phyloP scores from a whole-genome alignment of 2,797 vertebrate species.

The Streptopelia turtur region DNA sequence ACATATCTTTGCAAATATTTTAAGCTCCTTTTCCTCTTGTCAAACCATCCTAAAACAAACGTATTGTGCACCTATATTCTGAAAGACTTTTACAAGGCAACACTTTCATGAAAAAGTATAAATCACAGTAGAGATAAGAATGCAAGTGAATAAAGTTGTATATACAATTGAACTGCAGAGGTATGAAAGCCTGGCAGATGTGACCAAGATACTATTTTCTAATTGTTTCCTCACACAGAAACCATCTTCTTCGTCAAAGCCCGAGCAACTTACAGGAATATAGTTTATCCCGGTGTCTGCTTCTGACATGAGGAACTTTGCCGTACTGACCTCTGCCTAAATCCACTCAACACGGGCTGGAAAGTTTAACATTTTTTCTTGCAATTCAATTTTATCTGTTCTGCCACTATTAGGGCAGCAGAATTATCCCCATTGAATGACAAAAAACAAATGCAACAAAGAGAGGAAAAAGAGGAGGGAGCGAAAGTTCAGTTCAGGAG shows the following conservation, averaged over 20 bases:
- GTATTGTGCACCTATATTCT: conserved; percentile 13
- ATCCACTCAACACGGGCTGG: background rate
- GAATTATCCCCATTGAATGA: background rate
- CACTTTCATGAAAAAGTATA: background rate
- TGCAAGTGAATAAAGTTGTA: background rate
- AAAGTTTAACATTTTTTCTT: background rate
- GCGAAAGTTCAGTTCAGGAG: background rate
- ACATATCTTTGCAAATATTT: conserved; percentile 19
- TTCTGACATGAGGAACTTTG: background rate
- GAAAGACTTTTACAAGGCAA: background rate
- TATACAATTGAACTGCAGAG: background rate
- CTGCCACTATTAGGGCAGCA: background rate
- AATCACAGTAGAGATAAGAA: conserved; percentile 16
- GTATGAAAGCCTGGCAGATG: conserved; percentile 17
- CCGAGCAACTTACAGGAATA: background rate
- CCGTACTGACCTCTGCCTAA: background rate
- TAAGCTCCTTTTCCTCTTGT: conserved; percentile 17
- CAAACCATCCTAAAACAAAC: conserved; percentile 34
- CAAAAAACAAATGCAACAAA: background rate
- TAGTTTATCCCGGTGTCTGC: background rate
- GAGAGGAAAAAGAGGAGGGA: fast-evolving
- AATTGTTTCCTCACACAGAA: conserved; percentile 17
- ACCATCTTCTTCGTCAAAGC: background rate
- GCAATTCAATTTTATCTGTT: background rate
- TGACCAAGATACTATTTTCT: background rate